These are phyloP conservation scores for Phalacrocorax aristotelis DNA, from an alignment of 2,113 vertebrate genomes.

Conservation along the genomic window DNA sequence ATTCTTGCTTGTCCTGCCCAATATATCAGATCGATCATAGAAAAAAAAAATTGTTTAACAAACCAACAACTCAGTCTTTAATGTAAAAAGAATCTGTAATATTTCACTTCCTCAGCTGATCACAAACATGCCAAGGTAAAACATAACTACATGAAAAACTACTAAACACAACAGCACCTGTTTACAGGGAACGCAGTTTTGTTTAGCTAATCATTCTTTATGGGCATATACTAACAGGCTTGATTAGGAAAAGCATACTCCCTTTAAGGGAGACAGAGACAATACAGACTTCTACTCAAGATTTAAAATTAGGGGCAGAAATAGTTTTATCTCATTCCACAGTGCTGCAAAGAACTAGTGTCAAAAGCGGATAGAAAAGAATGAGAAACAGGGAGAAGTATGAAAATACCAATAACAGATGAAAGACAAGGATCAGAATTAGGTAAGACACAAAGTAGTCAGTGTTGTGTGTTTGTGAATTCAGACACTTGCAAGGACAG, in stretches of 20 bases:
- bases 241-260: background rate
- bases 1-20: background rate
- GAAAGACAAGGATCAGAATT: background rate
- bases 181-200: background rate
- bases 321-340: background rate
- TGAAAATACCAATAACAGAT: background rate
- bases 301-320: background rate
- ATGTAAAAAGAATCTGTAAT: background rate
- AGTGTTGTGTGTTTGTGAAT: background rate
- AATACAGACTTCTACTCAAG: background rate
- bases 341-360: background rate
- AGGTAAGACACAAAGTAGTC: background rate
- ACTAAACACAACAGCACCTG: background rate
- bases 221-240: background rate
- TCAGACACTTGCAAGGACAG: background rate
- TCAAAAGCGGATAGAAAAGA: background rate
- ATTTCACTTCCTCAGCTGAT: background rate
- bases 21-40: background rate
- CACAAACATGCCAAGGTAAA: background rate
- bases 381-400: background rate
- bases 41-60: background rate
- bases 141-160: background rate
- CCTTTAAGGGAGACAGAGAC: background rate
- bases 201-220: background rate
- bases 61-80: background rate